Evolutionary conservation across 2,888 invertebrate genomes (phyloP).

Genomic region (Euplexia lucipara): DNA sequence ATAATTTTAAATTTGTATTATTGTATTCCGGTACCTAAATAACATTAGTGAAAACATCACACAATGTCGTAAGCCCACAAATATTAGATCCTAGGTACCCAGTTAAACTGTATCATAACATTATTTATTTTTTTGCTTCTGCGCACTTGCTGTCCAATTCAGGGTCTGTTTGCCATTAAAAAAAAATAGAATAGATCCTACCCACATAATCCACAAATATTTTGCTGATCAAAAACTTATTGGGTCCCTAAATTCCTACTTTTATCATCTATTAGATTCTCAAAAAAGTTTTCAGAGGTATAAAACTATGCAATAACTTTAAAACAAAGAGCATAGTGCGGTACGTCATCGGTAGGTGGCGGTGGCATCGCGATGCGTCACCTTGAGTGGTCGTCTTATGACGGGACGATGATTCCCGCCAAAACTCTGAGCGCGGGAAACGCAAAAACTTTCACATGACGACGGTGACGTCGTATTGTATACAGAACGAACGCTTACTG

Average conservation of each 20-base stretch:
- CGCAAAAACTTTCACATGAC: conserved; percentile 75
- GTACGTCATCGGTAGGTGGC: conserved; percentile 58
- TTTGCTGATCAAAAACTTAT: background rate
- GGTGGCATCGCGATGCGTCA: conserved; percentile 68
- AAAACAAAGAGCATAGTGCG: conserved; percentile 49
- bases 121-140: too few species aligned
- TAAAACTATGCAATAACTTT: conserved; percentile 22
- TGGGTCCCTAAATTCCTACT: background rate
- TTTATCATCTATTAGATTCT: too few species aligned
- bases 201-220: background rate
- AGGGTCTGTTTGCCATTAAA: too few species aligned
- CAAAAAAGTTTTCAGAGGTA: conserved; percentile 15
- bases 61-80: background rate
- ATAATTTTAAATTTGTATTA: background rate
- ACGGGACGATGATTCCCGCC: conserved; percentile 69
- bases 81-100: background rate
- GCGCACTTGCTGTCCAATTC: too few species aligned
- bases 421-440: conserved; percentile 73
- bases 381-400: conserved; percentile 66
- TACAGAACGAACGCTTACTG: conserved; percentile 15
- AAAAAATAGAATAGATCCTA: too few species aligned
- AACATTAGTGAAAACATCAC: background rate
- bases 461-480: conserved; percentile 41
- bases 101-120: too few species aligned
- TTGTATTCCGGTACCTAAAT: background rate